Percentiles rank a stretch among this genome's conserved stretches.
phyloP scores from a whole-genome alignment of 2,113 vertebrate genomes.

The Sphaerodactylus townsendi region DNA sequence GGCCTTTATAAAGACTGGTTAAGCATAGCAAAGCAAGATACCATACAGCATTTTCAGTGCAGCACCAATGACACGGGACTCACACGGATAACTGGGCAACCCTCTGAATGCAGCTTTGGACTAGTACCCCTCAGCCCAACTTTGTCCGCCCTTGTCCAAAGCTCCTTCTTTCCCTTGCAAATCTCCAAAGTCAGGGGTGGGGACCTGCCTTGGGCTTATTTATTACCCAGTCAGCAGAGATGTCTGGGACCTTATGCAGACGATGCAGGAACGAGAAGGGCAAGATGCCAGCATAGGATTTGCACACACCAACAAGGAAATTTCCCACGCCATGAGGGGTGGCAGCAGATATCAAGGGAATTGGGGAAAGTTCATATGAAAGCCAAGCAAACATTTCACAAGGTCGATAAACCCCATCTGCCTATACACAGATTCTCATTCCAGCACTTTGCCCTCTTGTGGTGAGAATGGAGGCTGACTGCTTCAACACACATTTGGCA shows the following conservation, averaged over 20 bases:
- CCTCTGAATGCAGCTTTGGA: conserved; percentile 30
- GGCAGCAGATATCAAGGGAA: background rate
- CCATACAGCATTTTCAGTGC: background rate
- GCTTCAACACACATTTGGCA: background rate
- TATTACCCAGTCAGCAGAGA: too few species aligned
- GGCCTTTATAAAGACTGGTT: background rate
- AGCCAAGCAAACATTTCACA: too few species aligned
- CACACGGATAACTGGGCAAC: background rate
- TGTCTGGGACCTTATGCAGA: too few species aligned
- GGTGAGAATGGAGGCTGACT: background rate
- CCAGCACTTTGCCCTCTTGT: background rate
- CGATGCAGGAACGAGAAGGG: background rate
- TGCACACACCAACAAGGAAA: background rate
- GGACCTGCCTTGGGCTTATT: too few species aligned
- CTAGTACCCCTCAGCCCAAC: conserved; percentile 37
- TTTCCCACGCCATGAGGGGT: background rate
- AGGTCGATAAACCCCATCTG: too few species aligned
- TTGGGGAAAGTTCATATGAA: background rate
- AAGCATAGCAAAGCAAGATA: conserved; percentile 12
- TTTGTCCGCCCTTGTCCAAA: conserved; percentile 1
- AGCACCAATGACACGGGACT: background rate
- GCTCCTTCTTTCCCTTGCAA: background rate
- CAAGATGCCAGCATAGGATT: background rate
- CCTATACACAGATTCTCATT: background rate
- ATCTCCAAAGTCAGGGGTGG: too few species aligned